A percentile compares a stretch with the other conserved stretches of the same genome.
phyloP scores from a whole-genome alignment of 2,113 vertebrate species.

The Rhineura floridana region DNA sequence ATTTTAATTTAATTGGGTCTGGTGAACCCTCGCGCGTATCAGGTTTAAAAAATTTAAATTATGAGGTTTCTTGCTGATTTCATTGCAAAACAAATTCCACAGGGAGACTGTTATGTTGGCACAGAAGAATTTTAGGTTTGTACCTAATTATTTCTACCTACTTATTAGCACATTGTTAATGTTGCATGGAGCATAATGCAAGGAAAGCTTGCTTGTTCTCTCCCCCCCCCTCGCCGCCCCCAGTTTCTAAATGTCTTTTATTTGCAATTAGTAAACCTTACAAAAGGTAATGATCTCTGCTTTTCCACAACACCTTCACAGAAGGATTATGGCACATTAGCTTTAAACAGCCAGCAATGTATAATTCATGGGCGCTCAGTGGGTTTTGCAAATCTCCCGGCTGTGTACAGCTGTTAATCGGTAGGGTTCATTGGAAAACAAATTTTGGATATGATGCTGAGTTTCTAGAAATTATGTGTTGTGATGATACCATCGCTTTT shows the following conservation, averaged over 20 bases:
- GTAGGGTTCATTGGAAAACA: conserved; percentile 58
- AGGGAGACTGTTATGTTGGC: background rate
- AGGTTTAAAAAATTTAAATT: conserved; percentile 39
- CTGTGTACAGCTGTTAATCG: conserved; percentile 64
- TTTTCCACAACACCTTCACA: conserved; percentile 29
- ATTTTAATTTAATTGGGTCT: conserved; percentile 52
- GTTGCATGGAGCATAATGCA: background rate
- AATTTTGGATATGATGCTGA: conserved; percentile 25
- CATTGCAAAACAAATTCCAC: background rate
- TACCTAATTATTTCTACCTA: background rate
- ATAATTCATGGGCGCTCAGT: conserved; percentile 61
- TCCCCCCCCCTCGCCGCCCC: background rate
- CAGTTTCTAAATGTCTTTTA: conserved; percentile 12
- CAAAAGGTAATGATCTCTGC: conserved; percentile 20
- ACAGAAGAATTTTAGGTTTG: background rate
- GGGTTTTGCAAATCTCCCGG: conserved; percentile 54
- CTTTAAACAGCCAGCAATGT: conserved; percentile 61
- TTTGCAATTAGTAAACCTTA: conserved; percentile 26
- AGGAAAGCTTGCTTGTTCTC: background rate
- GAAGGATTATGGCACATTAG: conserved; percentile 52
- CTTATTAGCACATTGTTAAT: background rate
- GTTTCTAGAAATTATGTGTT: conserved; percentile 40
- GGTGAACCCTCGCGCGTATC: conserved; percentile 13
- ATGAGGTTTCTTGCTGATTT: background rate
- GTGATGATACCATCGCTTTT: background rate